Base-by-base conservation (phyloP, 2,888 invertebrate genomes). In the Cataglyphis livida region DNA sequence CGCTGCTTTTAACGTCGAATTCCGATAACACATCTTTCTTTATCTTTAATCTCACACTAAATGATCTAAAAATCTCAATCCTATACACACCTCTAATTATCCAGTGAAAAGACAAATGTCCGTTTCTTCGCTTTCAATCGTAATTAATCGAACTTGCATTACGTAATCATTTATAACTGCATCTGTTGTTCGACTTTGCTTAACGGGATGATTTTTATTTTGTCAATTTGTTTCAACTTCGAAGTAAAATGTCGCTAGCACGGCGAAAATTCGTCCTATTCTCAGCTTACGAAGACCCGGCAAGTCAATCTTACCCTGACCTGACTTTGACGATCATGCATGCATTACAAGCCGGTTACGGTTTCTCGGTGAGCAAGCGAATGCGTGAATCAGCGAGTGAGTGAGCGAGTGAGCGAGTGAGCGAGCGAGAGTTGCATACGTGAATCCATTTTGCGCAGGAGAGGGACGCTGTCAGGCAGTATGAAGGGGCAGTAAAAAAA, bases 251-350 rank as follows among this genome's bases (percentile, higher is more conserved):
- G 78, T 68, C 61, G 64, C 32, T 57, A 54, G 79, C 68, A 51
- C 62, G 78, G 68, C 25, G 81, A 68, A 88, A 88, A 87, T 85
- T 85, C 85, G 81, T 81, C 76, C 88, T 87, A 88, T 86, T 88
- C 88, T 88, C 81, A 74, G 74, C 85, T 84, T 81, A 85, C 78
- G 83, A 88, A 82, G 84, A 59, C 84, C 82, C 83, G 35, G 59
- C 71, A 68, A 79, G 83, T 51, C 48, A 51, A 84, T 88, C 87
- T 82, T 51, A 51, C 48, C 48, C 48, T 51, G 48, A 82, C 82
- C 84, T 88, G 89, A 89, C 89, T 85, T 89, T 89, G 88, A 89
- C 89, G 85, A 88, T 89, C 86, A 87, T 81, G 85, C 86, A 82
- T 88, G 85, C 87, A 85, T 89, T 88, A 89, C 88, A 84, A 83